Conservation (phyloP, 2,113 vertebrate species). For the Taxidea taxus region DNA sequence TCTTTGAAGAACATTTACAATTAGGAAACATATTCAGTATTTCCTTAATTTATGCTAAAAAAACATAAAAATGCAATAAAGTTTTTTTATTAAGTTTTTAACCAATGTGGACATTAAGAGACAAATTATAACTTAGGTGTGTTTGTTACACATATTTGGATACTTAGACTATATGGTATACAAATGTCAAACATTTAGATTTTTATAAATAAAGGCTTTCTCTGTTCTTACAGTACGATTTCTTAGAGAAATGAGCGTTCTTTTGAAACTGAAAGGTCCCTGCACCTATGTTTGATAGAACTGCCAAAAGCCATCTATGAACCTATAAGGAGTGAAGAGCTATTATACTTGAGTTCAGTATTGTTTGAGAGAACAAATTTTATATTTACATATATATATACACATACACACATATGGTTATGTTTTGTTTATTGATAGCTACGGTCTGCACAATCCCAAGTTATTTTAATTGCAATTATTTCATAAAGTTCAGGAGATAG, state of each 20-base stretch:
- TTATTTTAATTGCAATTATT: not conserved
- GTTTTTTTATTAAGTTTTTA: not conserved
- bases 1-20: not conserved
- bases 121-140: not conserved
- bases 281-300: conserved; percentile 54
- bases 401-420: not conserved
- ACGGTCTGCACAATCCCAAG: conserved; percentile 64
- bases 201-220: conserved; percentile 10
- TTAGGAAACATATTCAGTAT: not conserved
- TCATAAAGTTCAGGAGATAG: conserved; percentile 53
- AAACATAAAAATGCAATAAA: not conserved
- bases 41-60: not conserved
- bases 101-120: not conserved
- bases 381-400: not conserved
- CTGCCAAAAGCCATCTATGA: conserved; percentile 65
- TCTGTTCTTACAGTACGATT: not conserved
- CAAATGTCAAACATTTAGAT: not conserved
- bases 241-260: conserved; percentile 35
- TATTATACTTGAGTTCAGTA: conserved; percentile 48
- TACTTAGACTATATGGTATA: not conserved
- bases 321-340: conserved; percentile 62
- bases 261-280: conserved; percentile 23
- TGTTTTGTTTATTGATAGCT: conserved; percentile 57
- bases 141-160: not conserved
- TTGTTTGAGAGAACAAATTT: conserved; percentile 55